Conservation (phyloP, 2,113 vertebrate genomes). For the Miniopterus natalensis region DNA sequence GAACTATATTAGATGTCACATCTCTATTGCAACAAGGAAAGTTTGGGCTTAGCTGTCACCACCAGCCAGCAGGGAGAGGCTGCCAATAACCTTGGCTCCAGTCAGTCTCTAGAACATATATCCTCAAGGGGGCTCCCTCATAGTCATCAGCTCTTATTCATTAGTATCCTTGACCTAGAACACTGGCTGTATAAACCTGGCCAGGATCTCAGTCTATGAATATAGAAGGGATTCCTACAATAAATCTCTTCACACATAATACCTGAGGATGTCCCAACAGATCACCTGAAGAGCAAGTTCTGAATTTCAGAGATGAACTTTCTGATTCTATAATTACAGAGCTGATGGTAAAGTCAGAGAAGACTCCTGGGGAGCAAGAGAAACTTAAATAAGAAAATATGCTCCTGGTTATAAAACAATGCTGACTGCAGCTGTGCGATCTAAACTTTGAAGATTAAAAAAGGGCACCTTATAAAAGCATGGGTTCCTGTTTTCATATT, state of each 20-base stretch:
- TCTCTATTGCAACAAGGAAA: slow-evolving; percentile 64
- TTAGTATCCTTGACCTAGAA: slow-evolving; percentile 35
- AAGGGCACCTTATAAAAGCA: not conserved
- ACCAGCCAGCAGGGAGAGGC: slow-evolving; percentile 50
- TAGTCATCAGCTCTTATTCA: slow-evolving; percentile 65
- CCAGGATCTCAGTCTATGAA: slow-evolving; percentile 38
- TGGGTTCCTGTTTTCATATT: not conserved
- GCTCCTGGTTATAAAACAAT: slow-evolving; percentile 33
- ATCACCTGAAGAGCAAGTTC: slow-evolving; percentile 64
- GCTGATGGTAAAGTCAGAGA: slow-evolving; percentile 7
- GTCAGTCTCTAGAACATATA: slow-evolving; percentile 62
- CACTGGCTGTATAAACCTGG: not conserved
- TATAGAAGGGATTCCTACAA: not conserved
- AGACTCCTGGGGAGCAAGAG: not conserved
- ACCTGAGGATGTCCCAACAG: slow-evolving; percentile 29
- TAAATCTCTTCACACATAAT: slow-evolving; percentile 68
- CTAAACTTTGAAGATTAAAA: slow-evolving; percentile 58
- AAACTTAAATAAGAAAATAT: slow-evolving; percentile 29
- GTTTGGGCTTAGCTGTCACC: not conserved
- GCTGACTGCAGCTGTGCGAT: not conserved
- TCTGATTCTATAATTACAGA: slow-evolving; percentile 52
- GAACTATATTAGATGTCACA: slow-evolving; percentile 46
- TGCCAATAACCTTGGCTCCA: slow-evolving; percentile 75
- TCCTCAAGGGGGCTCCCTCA: not conserved
- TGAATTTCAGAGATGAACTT: slow-evolving; percentile 75